Evolutionary conservation across 2,797 vertebrate species (phyloP), one percentile per base, ranked within the genome.

Genomic region (Aldrovandia affinis): DNA sequence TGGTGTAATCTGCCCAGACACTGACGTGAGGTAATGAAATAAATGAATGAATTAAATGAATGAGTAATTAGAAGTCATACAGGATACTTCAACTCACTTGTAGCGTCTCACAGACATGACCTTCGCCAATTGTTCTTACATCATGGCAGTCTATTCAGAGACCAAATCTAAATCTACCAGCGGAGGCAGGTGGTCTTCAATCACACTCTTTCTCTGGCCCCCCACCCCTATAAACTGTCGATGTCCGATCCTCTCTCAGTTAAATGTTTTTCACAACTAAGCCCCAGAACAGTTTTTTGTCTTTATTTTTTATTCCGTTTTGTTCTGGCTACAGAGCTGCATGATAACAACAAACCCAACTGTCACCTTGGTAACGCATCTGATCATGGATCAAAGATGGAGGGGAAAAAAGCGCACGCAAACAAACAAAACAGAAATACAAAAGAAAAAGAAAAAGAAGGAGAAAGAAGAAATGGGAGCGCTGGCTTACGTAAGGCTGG

Each of bases 1-100:
- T 83, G 73, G 78, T 52, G 68, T 78, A 30, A 63, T 44, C 39
- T 36, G 18, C 10, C 55, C 28, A 47, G 28, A 83, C 50, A 78
- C 82, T 61, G 55, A 59, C n/a, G 44, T 42, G 28, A 57, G 70
- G 54, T 57, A 78, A 61, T 47, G 55, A 61, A 25, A 78, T 39
- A 30, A 36, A 22, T 44, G 36, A 25, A 9, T 15, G 5, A 25
- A 36, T 75, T 75, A 36, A 36, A 75, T 36, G 65, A 70, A 70
- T 36, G 14, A 15, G 30, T 4, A 4, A 50, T 4, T 18, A 39
- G 70, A 25, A 75, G 18, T 75, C 39, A 44, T 8, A 39, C 70
- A 44, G 36, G 12, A 70, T 36, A 70, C 39, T 44, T 44, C 70
- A 75, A 4, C 70, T 44, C 6, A 20, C 36, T 42, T 9, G 20